Evolutionary conservation across 1,140 invertebrate genomes (phyloP).

Genomic region (Sycophaga agraensis): DNA sequence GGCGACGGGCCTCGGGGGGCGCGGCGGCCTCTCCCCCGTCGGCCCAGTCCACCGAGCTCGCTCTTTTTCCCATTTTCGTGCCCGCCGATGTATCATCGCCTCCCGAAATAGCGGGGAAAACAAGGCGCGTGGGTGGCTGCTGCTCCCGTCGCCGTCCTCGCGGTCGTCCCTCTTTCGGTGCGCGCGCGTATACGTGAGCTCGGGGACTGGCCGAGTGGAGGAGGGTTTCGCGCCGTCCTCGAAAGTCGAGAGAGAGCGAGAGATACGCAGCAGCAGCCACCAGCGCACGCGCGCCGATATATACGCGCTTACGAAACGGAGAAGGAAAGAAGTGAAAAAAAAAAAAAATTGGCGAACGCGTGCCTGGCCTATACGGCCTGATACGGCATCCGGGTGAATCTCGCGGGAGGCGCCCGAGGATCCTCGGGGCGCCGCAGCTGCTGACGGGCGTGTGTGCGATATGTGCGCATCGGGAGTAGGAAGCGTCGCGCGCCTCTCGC

Average conservation of each 20-base stretch:
- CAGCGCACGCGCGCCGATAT: background rate
- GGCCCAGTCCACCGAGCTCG: background rate
- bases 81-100: conserved; percentile 32
- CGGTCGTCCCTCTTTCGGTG: background rate
- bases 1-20: too few species aligned
- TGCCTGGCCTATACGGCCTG: too few species aligned
- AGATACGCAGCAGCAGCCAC: background rate
- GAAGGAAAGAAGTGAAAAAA: background rate
- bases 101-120: conserved; percentile 39
- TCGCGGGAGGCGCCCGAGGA: too few species aligned
- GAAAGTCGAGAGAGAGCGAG: conserved; percentile 13
- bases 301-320: background rate
- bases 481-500: too few species aligned
- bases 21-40: background rate
- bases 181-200: background rate
- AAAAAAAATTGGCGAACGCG: too few species aligned
- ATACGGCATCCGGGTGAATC: too few species aligned
- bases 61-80: background rate
- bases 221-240: conserved; percentile 27
- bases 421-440: too few species aligned
- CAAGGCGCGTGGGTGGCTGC: conserved; percentile 33
- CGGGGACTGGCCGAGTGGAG: background rate
- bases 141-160: background rate
- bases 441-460: too few species aligned
- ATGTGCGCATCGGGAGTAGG: too few species aligned